These are phyloP conservation scores for Druon quercuslanigerum DNA, from an alignment of 1,140 invertebrate genomes.

Conservation along the genomic window DNA sequence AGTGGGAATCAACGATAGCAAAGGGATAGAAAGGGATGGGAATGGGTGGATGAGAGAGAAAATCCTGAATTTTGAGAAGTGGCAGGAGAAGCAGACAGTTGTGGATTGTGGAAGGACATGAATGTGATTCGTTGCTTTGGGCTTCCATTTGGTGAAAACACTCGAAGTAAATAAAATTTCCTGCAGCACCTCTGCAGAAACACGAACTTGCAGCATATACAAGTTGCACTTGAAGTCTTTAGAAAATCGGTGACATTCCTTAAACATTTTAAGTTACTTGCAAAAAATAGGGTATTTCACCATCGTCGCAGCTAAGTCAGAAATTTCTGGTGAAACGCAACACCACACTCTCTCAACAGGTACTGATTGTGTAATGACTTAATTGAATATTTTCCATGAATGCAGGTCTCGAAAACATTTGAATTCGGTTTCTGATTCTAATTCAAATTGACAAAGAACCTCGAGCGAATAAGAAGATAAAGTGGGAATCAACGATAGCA, in stretches of 20 bases:
- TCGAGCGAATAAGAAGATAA: not conserved
- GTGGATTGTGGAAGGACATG: not conserved
- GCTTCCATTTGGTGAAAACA: constrained; percentile 43
- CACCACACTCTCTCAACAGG: no score
- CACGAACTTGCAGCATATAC: constrained; percentile 37
- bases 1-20: not conserved
- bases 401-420: no score
- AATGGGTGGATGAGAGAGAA: not conserved
- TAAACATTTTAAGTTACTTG: no score
- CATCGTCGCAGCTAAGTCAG: no score
- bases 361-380: no score
- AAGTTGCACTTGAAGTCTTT: not conserved
- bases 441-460: not conserved
- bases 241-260: no score
- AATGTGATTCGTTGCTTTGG: not conserved
- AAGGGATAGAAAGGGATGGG: not conserved
- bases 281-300: no score
- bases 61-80: not conserved
- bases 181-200: constrained; percentile 35
- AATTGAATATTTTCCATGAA: no score
- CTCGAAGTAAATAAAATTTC: constrained; percentile 48
- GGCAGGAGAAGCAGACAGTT: not conserved
- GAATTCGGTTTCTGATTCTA: no score
- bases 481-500: not conserved
- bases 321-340: no score